Evolutionary conservation across 2,888 invertebrate genomes (phyloP).

Genomic region (Plagodis dolabraria): DNA sequence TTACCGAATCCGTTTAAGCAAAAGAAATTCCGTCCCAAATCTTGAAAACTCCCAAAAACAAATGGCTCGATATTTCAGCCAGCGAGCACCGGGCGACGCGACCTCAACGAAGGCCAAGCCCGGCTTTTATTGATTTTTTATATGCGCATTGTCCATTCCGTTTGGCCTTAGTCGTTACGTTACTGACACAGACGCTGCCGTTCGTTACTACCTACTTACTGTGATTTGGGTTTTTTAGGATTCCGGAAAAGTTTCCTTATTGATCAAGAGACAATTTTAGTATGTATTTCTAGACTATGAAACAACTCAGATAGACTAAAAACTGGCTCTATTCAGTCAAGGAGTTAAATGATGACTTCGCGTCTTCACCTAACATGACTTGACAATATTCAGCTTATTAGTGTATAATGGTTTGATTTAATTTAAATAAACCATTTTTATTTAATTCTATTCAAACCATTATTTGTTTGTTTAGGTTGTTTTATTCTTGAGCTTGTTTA

Average conservation of each 20-base stretch:
- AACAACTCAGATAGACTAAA: too few relatives aligned
- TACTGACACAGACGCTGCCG: slow-evolving; percentile 43
- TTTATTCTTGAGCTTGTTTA: too few relatives aligned
- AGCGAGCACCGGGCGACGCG: slow-evolving; percentile 42
- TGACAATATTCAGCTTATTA: too few relatives aligned
- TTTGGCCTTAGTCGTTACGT: slow-evolving; percentile 44
- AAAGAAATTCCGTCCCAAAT: slow-evolving; percentile 14
- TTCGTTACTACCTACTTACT: slow-evolving; percentile 15
- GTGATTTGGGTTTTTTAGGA: slow-evolving; percentile 4
- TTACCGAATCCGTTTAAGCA: not conserved
- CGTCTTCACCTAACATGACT: too few relatives aligned
- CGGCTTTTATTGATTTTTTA: slow-evolving; percentile 83
- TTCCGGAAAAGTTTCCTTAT: not conserved
- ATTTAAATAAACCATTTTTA: too few relatives aligned
- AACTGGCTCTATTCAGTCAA: too few relatives aligned
- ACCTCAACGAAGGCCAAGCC: slow-evolving; percentile 79
- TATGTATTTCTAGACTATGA: too few relatives aligned
- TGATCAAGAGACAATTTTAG: too few relatives aligned
- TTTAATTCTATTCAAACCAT: too few relatives aligned
- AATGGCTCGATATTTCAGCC: slow-evolving; percentile 20
- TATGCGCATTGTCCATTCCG: slow-evolving; percentile 82
- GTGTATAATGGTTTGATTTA: too few relatives aligned
- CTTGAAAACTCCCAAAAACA: slow-evolving; percentile 22
- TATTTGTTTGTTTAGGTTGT: too few relatives aligned
- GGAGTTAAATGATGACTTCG: too few relatives aligned